phyloP scores from a whole-genome alignment of 2,113 vertebrate species.

The Vulpes ferrilata region DNA sequence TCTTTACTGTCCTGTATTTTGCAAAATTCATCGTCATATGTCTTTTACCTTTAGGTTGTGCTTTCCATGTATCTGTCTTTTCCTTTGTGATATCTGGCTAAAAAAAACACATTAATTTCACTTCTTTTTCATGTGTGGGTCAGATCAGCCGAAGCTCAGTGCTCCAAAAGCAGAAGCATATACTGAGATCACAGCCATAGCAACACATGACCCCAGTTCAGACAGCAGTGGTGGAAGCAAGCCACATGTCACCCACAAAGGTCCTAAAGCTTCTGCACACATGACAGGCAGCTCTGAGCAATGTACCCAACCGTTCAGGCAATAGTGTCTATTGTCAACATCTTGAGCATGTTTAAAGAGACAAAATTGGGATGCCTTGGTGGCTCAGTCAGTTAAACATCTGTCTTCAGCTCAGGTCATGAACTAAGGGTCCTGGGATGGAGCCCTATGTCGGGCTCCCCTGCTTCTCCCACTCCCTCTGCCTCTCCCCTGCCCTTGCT shows the following conservation, averaged over 20 bases:
- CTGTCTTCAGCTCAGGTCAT: background rate
- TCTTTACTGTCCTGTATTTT: background rate
- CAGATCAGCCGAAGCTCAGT: background rate
- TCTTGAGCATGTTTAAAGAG: background rate
- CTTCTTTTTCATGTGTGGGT: background rate
- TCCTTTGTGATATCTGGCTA: background rate
- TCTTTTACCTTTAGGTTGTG: background rate
- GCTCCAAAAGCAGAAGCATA: background rate
- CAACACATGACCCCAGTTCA: background rate
- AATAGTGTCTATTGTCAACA: background rate
- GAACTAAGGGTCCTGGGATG: too few relatives aligned
- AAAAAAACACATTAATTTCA: background rate
- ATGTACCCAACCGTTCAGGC: background rate
- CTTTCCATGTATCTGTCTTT: background rate
- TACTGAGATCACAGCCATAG: background rate
- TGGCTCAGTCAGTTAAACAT: background rate
- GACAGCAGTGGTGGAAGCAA: background rate
- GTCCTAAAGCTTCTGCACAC: background rate
- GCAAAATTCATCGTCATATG: background rate
- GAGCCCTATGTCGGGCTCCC: too few relatives aligned
- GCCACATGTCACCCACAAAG: background rate
- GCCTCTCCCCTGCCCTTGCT: too few relatives aligned
- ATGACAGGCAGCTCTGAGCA: background rate
- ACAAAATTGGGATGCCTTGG: background rate
- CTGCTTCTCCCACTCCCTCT: too few relatives aligned